Evolutionary conservation across 2,113 vertebrate genomes (phyloP), one percentile per base, ranked within the genome.

Genomic region (Verasper variegatus): DNA sequence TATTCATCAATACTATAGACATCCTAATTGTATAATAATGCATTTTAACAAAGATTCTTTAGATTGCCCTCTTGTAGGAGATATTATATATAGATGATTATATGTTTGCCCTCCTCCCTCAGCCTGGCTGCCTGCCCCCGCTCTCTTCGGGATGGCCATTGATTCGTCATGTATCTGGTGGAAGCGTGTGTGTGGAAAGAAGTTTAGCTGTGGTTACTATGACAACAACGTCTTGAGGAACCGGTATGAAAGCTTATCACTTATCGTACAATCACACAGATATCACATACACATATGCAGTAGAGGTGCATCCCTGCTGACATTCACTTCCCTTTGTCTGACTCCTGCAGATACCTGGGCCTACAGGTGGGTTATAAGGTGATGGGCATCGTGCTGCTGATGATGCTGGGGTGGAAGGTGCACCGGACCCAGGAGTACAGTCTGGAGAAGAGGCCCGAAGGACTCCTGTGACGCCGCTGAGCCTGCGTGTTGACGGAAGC

Each of bases 51-150:
- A 31, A 31, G 31, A 31, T 31, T 31, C 31, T 31, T 6, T 31
- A 31, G 31, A 31, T 31, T 31, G 6, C 31, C 31, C 31, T 31
- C 6, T 31, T 31, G 31, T 31, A 31, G 31, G 31, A 31, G 31
- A 31, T 7, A n/a, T n/a, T n/a, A n/a, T n/a, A n/a, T n/a, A n/a
- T n/a, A n/a, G n/a, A n/a, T 31, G 31, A 31, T 24, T 24, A 31
- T 31, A 31, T 31, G 31, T 31, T 31, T 31, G 31, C 20, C 17
- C 55, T 37, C 67, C 35, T 82, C 42, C 59, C 24, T 80, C 84
- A 99, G 98, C 97, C 56, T 99, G 97, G 97, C 83, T 99, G 20
- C 97, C 97, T 0, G 94, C 96, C 31, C 98, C 98, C 0, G 94
- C 96, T 55, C 63, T 99, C 54, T 99, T 97, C 0, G 98, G 98